Conservation (phyloP, 2,888 invertebrate genomes). For the Sarcophaga caerulescens region DNA sequence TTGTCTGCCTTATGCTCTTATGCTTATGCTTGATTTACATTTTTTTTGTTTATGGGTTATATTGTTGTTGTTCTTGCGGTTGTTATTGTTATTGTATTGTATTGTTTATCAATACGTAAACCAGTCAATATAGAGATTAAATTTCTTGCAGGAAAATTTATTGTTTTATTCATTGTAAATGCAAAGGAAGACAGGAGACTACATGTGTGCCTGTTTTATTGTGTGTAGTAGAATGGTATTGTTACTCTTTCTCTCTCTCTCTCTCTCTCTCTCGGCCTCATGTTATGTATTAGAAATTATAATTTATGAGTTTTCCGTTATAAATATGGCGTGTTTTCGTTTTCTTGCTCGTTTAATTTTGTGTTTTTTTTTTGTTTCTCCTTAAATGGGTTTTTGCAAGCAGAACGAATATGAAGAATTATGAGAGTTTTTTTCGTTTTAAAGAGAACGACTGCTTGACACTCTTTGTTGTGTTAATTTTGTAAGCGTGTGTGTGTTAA, state of each 20-base stretch:
- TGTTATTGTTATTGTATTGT: too few relatives aligned
- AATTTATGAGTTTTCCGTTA: conserved; percentile 39
- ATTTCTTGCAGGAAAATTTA: conserved; percentile 26
- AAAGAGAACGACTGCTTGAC: background rate
- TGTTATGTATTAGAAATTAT: conserved; percentile 27
- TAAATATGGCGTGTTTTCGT: background rate
- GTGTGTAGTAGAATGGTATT: background rate
- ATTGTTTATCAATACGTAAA: background rate
- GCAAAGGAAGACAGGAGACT: background rate
- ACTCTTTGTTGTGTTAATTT: conserved; percentile 48
- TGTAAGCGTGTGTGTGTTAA: too few relatives aligned
- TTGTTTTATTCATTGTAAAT: conserved; percentile 35
- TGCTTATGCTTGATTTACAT: background rate
- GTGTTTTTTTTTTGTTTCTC: background rate
- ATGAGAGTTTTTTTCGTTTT: conserved; percentile 38
- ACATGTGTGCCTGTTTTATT: background rate
- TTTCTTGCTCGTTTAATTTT: background rate
- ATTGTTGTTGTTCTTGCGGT: too few relatives aligned
- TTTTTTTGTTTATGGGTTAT: background rate
- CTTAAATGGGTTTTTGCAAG: conserved; percentile 28
- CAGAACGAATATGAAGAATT: conserved; percentile 38
- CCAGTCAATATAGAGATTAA: background rate
- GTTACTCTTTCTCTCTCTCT: background rate
- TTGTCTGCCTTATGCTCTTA: background rate
- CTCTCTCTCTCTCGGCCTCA: background rate